Percentiles rank a stretch among this genome's conserved stretches.
Conservation (phyloP, 2,888 invertebrate genomes). For the Baronia brevicornis region DNA sequence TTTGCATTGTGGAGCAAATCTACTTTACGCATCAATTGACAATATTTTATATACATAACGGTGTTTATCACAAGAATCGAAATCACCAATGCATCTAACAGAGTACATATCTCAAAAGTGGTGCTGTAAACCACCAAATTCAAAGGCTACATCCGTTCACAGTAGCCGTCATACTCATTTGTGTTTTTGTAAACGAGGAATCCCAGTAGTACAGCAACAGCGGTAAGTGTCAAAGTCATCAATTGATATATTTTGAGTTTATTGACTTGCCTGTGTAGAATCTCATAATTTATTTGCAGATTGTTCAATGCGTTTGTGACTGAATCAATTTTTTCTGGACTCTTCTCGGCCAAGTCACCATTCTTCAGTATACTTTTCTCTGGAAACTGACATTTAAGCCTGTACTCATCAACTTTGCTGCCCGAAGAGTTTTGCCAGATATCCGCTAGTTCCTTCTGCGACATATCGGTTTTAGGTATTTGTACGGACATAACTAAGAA, state of each 20-base stretch:
- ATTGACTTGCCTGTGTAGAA: slow-evolving; percentile 41
- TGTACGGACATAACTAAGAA: slow-evolving; percentile 91
- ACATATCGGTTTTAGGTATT: slow-evolving; percentile 73
- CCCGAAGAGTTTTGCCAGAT: slow-evolving; percentile 82
- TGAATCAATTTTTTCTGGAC: slow-evolving; percentile 82
- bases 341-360: slow-evolving; percentile 39
- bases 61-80: slow-evolving; percentile 32
- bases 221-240: slow-evolving; percentile 43
- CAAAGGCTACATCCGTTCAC: slow-evolving; percentile 56
- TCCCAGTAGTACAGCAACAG: slow-evolving; percentile 41
- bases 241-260: slow-evolving; percentile 49
- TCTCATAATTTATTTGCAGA: slow-evolving; percentile 48
- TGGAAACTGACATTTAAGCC: slow-evolving; percentile 80
- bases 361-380: slow-evolving; percentile 53
- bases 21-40: slow-evolving; percentile 33
- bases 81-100: slow-evolving; percentile 28
- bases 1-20: slow-evolving; percentile 24
- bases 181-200: slow-evolving; percentile 47
- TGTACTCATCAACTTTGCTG: slow-evolving; percentile 81
- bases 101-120: slow-evolving; percentile 34
- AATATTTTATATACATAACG: slow-evolving; percentile 33
- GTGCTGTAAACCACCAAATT: slow-evolving; percentile 43
- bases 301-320: slow-evolving; percentile 79
- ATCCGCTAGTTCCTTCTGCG: slow-evolving; percentile 79
- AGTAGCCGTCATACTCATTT: slow-evolving; percentile 40